These are phyloP conservation scores for Helobdella robusta DNA, from an alignment of 2,888 invertebrate genomes.

Conservation along the genomic window DNA sequence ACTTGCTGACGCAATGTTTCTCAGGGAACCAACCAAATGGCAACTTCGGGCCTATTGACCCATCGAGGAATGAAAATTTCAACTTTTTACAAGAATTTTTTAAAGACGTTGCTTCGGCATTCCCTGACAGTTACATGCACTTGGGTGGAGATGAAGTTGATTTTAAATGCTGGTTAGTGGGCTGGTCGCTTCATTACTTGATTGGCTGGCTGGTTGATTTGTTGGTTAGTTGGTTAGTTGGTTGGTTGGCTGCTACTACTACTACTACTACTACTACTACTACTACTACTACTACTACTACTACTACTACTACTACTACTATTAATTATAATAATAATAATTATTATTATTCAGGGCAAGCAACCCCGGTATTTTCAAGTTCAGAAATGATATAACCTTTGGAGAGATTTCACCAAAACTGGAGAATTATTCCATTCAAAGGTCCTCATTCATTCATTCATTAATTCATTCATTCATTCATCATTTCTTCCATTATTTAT, in stretches of 20 bases:
- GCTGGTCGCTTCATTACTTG: neutral
- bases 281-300: slow-evolving; percentile 6
- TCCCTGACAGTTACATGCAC: slow-evolving; percentile 43
- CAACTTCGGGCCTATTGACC: slow-evolving; percentile 42
- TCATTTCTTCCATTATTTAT: too few relatives aligned
- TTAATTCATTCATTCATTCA: too few relatives aligned
- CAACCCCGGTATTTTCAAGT: slow-evolving; percentile 56
- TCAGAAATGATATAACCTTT: neutral
- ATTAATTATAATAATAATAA: neutral
- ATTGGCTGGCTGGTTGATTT: too few relatives aligned
- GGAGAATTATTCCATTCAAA: neutral
- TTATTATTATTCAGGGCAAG: slow-evolving; percentile 56
- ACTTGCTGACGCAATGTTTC: slow-evolving; percentile 44
- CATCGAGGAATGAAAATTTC: slow-evolving; percentile 39
- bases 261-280: neutral
- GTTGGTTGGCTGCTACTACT: too few relatives aligned
- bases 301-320: too few relatives aligned
- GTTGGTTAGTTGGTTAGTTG: too few relatives aligned
- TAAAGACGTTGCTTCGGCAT: slow-evolving; percentile 41
- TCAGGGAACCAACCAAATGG: neutral
- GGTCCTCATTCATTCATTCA: too few relatives aligned
- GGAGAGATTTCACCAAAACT: neutral
- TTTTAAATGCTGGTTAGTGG: slow-evolving; percentile 40
- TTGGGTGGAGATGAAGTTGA: slow-evolving; percentile 46
- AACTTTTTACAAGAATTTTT: slow-evolving; percentile 40